A percentile compares a stretch with the other conserved stretches of the same genome.
phyloP scores from a whole-genome alignment of 2,113 vertebrate species.

The Taxidea taxus region DNA sequence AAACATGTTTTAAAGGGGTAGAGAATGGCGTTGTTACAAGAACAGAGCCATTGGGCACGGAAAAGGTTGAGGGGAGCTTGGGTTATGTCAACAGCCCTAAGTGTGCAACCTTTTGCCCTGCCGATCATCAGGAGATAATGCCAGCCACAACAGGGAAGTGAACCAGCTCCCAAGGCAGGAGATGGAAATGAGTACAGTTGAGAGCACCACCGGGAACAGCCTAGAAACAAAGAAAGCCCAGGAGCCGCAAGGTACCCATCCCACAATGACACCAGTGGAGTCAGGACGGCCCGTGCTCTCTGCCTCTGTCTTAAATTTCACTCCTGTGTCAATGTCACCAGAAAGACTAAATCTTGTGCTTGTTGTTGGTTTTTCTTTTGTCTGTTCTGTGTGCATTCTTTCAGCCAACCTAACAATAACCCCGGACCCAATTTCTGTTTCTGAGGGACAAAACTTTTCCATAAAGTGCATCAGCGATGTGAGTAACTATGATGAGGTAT shows the following conservation, averaged over 20 bases:
- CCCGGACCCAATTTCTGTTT: conserved; percentile 71
- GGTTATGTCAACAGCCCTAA: conserved; percentile 49
- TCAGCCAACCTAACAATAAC: conserved; percentile 77
- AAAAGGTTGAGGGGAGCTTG: conserved; percentile 40
- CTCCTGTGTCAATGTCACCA: neutral
- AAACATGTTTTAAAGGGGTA: neutral
- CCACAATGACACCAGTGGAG: neutral
- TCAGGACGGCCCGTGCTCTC: conserved; percentile 18
- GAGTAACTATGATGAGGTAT: conserved; percentile 75
- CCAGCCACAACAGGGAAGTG: conserved; percentile 65
- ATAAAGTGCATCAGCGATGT: conserved; percentile 78
- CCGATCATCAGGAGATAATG: conserved; percentile 72
- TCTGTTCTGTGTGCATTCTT: conserved; percentile 66
- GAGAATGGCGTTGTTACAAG: neutral
- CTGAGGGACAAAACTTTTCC: conserved; percentile 73
- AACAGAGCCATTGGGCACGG: neutral
- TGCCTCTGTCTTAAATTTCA: conserved; percentile 53
- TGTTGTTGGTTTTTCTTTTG: conserved; percentile 64
- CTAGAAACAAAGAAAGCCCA: conserved; percentile 66
- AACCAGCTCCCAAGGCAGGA: conserved; percentile 39
- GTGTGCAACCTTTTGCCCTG: conserved; percentile 68
- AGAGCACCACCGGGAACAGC: conserved; percentile 71
- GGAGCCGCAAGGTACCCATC: conserved; percentile 69
- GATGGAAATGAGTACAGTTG: conserved; percentile 73
- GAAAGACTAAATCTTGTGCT: conserved; percentile 51